phyloP scores from a whole-genome alignment of 2,797 vertebrate species.

The Sebastes miniatus region DNA sequence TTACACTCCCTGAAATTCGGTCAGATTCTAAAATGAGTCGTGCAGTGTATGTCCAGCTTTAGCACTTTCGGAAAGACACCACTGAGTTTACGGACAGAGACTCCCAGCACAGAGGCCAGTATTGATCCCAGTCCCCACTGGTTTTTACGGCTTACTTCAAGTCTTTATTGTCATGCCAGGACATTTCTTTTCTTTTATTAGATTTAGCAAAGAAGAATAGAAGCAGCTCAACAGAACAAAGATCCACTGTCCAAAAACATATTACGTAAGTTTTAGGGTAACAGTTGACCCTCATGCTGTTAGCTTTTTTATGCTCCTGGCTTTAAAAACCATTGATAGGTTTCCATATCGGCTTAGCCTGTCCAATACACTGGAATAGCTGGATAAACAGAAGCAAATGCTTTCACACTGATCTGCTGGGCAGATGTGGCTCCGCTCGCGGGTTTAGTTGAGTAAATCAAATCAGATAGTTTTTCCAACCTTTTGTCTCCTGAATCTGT shows the following conservation, averaged over 20 bases:
- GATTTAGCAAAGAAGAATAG: slow-evolving; percentile 40
- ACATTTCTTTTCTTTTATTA: slow-evolving; percentile 58
- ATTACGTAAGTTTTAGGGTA: slow-evolving; percentile 30
- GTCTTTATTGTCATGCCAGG: slow-evolving; percentile 64
- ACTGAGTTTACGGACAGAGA: slow-evolving; percentile 50
- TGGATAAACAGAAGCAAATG: slow-evolving; percentile 66
- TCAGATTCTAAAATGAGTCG: no score
- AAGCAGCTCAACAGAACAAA: slow-evolving; percentile 34
- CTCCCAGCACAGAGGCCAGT: slow-evolving; percentile 27
- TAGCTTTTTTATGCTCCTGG: slow-evolving; percentile 21
- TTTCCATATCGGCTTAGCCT: slow-evolving; percentile 46
- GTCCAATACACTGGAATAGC: slow-evolving; percentile 42
- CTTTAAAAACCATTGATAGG: slow-evolving; percentile 32
- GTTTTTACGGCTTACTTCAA: slow-evolving; percentile 56
- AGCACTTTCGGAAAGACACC: slow-evolving; percentile 16
- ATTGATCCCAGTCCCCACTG: slow-evolving; percentile 45
- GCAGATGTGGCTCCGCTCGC: slow-evolving; percentile 58
- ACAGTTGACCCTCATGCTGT: slow-evolving; percentile 26
- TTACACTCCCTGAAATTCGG: no score
- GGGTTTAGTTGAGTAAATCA: slow-evolving; percentile 48
- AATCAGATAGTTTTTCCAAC: slow-evolving; percentile 46
- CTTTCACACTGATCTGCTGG: slow-evolving; percentile 54
- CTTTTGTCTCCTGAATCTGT: slow-evolving; percentile 11
- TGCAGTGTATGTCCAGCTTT: neutral
- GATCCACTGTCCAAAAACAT: slow-evolving; percentile 18